A percentile compares a stretch with the other conserved stretches of the same genome.
Evolutionary conservation across 2,888 invertebrate species (phyloP).

Genomic region (Polymixis lichenea): DNA sequence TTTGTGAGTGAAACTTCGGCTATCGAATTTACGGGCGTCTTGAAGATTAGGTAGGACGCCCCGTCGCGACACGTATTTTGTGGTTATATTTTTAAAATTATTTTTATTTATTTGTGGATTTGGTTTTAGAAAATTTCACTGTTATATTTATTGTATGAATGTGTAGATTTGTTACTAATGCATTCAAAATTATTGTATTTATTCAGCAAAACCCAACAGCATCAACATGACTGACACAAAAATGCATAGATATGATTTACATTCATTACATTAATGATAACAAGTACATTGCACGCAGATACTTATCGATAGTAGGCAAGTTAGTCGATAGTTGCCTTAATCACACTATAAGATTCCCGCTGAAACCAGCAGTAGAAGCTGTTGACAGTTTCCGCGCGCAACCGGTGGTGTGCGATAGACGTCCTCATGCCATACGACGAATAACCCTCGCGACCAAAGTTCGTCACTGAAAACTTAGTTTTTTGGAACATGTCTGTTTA

Average conservation of each 20-base stretch:
- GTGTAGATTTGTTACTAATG: not conserved
- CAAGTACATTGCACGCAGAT: constrained; percentile 39
- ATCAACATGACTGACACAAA: not conserved
- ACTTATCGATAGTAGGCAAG: constrained; percentile 72
- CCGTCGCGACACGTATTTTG: not conserved
- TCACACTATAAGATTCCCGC: constrained; percentile 74
- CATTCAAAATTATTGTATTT: not conserved
- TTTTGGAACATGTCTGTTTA: constrained; percentile 12
- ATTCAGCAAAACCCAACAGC: constrained; percentile 1
- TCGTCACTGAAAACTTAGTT: constrained; percentile 73
- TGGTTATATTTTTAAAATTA: not conserved
- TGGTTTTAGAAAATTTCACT: not conserved
- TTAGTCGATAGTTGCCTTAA: constrained; percentile 71
- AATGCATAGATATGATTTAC: constrained; percentile 1
- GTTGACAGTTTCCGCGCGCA: constrained; percentile 80
- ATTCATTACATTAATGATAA: constrained; percentile 21
- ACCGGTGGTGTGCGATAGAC: constrained; percentile 79
- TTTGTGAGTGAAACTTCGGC: constrained; percentile 56
- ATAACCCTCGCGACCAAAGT: constrained; percentile 76
- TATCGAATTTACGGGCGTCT: constrained; percentile 63
- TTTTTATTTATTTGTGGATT: not conserved
- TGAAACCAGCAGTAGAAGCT: constrained; percentile 69
- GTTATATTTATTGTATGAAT: not conserved
- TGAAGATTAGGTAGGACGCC: constrained; percentile 52
- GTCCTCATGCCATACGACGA: constrained; percentile 73